Conservation (phyloP, 2,113 vertebrate species). For the Mixornis gularis region DNA sequence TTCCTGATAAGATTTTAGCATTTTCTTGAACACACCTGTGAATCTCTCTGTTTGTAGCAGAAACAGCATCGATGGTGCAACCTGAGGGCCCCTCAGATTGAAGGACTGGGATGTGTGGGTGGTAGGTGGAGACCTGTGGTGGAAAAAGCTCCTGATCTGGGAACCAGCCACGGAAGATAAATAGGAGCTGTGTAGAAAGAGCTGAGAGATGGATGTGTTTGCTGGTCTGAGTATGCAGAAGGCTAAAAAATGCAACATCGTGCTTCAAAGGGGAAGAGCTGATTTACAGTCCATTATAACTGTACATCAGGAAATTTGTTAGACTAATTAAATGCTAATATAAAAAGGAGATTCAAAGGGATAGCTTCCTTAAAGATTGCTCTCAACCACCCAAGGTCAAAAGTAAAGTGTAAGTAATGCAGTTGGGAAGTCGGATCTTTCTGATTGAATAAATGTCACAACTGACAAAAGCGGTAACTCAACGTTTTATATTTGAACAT, state of each 20-base stretch:
- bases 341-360: slow-evolving; percentile 46
- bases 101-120: fast-evolving
- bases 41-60: neutral
- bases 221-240: neutral
- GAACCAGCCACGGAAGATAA: neutral
- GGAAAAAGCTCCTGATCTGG: neutral
- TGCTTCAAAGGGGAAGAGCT: slow-evolving; percentile 18
- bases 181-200: neutral
- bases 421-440: slow-evolving; percentile 7
- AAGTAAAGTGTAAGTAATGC: slow-evolving; percentile 56
- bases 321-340: slow-evolving; percentile 64
- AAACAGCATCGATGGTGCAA: neutral
- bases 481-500: slow-evolving; percentile 63
- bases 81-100: neutral
- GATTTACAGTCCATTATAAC: slow-evolving; percentile 46
- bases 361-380: slow-evolving; percentile 59
- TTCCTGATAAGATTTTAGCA: neutral
- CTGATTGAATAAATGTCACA: slow-evolving; percentile 55
- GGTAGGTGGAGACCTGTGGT: fast-evolving
- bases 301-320: slow-evolving; percentile 54
- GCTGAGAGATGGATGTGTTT: neutral
- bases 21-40: fast-evolving
- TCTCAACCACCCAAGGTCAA: slow-evolving; percentile 52
- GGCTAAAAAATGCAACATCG: neutral
- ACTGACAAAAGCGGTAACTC: slow-evolving; percentile 42